A percentile compares a stretch with the other conserved stretches of the same genome.
phyloP scores from a whole-genome alignment of 2,797 vertebrate genomes.

The Miichthys miiuy region DNA sequence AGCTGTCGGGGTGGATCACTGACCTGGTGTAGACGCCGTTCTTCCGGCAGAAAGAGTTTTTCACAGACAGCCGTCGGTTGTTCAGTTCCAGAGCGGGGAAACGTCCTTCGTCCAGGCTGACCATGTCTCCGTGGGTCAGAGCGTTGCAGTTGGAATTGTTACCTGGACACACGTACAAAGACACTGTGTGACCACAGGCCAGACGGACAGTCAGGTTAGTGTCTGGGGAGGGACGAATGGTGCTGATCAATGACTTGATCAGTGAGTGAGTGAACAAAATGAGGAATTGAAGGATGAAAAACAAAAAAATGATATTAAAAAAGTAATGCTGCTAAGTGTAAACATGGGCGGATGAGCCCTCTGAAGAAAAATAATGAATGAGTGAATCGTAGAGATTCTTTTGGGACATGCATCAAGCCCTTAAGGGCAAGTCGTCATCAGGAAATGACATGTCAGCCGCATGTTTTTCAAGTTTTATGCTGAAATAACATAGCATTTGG shows the following conservation, averaged over 20 bases:
- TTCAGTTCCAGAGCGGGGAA: constrained; percentile 97
- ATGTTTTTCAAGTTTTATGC: not conserved
- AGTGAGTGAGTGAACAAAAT: not conserved
- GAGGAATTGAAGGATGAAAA: not conserved
- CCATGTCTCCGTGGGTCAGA: constrained; percentile 95
- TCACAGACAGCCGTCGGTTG: constrained; percentile 95
- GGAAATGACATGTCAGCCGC: not conserved
- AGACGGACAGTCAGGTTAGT: constrained; percentile 58
- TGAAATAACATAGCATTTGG: too few species aligned
- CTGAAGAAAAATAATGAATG: not conserved
- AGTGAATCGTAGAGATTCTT: not conserved
- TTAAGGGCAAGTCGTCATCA: not conserved
- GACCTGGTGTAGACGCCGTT: constrained; percentile 97
- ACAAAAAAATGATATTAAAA: not conserved
- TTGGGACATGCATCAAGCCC: not conserved
- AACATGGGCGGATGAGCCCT: not conserved
- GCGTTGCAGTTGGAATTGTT: constrained; percentile 92
- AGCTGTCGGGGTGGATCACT: not conserved
- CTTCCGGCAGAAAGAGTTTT: constrained; percentile 98
- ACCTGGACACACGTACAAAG: constrained; percentile 83
- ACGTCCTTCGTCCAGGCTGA: constrained; percentile 95
- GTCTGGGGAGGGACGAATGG: not conserved
- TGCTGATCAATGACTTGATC: not conserved
- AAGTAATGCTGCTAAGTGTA: not conserved
- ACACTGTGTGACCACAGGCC: constrained; percentile 81